These are phyloP conservation scores for Ernsta delagoae DNA, from an alignment of 2,888 invertebrate genomes.

Conservation along the genomic window DNA sequence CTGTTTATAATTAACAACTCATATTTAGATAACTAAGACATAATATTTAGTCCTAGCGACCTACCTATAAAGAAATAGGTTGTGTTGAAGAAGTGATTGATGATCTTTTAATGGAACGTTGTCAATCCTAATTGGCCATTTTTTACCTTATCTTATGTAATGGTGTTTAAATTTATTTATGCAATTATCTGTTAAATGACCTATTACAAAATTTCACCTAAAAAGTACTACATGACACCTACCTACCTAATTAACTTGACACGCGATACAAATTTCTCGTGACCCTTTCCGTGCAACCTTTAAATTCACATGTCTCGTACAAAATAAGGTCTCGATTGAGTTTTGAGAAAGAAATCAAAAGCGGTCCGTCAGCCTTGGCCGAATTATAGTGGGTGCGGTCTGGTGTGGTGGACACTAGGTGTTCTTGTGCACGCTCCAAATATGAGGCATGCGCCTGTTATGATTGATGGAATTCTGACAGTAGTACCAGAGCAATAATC, in stretches of 20 bases:
- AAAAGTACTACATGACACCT: background rate
- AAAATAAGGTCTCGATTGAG: conserved; percentile 29
- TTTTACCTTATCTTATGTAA: no score
- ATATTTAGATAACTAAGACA: no score
- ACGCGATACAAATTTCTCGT: background rate
- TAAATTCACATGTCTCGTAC: conserved; percentile 25
- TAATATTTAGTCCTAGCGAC: no score
- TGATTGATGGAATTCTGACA: conserved; percentile 26
- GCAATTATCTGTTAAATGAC: no score
- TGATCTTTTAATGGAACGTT: no score
- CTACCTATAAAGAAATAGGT: no score
- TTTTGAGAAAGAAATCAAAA: conserved; percentile 50
- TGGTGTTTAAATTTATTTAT: no score
- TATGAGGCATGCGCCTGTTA: conserved; percentile 23
- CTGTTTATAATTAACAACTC: background rate
- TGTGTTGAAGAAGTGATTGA: no score
- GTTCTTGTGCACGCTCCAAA: conserved; percentile 28
- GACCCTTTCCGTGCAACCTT: conserved; percentile 25
- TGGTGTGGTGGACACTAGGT: conserved; percentile 21
- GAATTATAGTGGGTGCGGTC: conserved; percentile 59
- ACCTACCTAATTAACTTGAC: background rate
- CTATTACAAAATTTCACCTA: background rate
- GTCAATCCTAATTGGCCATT: no score
- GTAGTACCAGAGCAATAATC: conserved; percentile 14
- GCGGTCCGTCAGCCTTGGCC: conserved; percentile 67